Base-by-base conservation (phyloP, 1,140 invertebrate genomes). In the Hypothenemus hampei region DNA sequence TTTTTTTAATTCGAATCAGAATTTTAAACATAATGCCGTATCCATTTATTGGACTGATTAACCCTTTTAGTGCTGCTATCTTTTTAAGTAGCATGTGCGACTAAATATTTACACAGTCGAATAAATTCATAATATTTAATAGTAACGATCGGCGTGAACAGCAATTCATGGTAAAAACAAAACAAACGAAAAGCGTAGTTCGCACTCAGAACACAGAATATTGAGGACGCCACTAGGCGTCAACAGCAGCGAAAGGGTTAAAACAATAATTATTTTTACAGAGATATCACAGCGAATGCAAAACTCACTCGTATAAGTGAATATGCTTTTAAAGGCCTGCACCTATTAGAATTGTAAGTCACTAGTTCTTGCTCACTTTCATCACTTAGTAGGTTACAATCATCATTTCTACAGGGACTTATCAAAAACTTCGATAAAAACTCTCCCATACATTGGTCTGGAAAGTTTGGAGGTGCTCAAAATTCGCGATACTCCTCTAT, bases 381-480 rank as follows among this genome's bases (percentile, higher is more conserved):
- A 43, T n/a, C 20, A 43, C 22, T 11, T 43, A 43, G n/a, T 22
- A 23, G 21, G 21, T 21, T n/a, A 13, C 8, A 11, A 22, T 44
- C 6, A 22, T 4, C 20, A 23, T 44, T 22, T 44, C 4, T 49
- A 7, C n/a, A 89, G 87, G 52, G 83, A 88, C 72, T 71, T 85
- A 29, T 90, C 91, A 22, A 74, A 80, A 56, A 92, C 89, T 0
- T 76, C 81, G 0, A 86, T 93, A 47, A 80, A 77, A 4, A 73
- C 72, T 8, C 72, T 93, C 15, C 90, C 91, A 1, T 83, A 82
- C 0, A 73, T 72, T 13, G 90, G 89, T 4, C 72, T 94, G 8
- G 75, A 83, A 36, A 78, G 79, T 26, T 66, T 94, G 13, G 81
- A 89, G 68, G 75, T 78, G 33, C 75, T 94, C 15, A 76, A 78